phyloP scores from a whole-genome alignment of 2,888 invertebrate species.

The Tipula helvola region DNA sequence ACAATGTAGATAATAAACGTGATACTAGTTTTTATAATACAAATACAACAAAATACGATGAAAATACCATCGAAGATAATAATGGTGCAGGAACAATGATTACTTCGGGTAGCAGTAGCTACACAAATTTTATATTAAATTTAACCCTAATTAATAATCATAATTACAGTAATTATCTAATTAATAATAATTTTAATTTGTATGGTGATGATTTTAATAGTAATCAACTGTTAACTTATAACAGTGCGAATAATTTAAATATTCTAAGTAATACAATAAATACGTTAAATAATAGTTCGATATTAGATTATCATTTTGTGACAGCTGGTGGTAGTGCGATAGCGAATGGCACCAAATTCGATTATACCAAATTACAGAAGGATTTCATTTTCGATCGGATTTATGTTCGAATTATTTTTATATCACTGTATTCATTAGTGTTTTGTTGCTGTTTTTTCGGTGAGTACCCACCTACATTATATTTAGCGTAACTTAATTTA shows the following conservation, averaged over 20 bases:
- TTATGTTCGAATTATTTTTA: conserved; percentile 60
- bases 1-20: neutral
- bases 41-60: neutral
- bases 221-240: neutral
- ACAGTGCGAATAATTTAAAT: neutral
- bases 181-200: neutral
- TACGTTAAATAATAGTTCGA: neutral
- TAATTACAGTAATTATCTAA: neutral
- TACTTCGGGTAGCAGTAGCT: neutral
- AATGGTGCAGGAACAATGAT: neutral
- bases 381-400: conserved; percentile 65
- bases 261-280: neutral
- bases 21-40: neutral
- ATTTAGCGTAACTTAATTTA: neutral
- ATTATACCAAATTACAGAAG: conserved; percentile 27
- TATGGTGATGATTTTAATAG: neutral
- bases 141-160: neutral
- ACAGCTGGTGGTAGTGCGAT: neutral
- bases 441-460: conserved; percentile 75
- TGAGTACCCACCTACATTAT: conserved; percentile 38
- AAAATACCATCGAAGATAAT: neutral
- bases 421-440: conserved; percentile 61
- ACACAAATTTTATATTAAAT: conserved; percentile 5
- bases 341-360: neutral
- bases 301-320: neutral